Percentiles rank a stretch among this genome's conserved stretches.
Evolutionary conservation across 2,888 invertebrate genomes (phyloP).

Genomic region (Acronicta leporina): DNA sequence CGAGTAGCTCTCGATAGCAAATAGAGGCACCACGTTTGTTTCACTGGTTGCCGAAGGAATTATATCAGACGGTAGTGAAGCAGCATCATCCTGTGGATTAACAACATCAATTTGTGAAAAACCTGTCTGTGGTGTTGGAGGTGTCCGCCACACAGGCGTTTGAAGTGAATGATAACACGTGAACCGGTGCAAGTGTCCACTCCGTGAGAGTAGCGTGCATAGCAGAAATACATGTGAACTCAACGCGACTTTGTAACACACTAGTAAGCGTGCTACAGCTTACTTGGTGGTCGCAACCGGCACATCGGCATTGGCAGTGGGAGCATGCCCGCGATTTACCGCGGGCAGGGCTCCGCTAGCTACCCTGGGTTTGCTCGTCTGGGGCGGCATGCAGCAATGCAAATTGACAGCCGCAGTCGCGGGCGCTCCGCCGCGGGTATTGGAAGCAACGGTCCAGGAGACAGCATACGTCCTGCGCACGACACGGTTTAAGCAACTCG

Average conservation of each 20-base stretch:
- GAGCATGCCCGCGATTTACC: slow-evolving; percentile 83
- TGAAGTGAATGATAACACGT: slow-evolving; percentile 50
- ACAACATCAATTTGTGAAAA: slow-evolving; percentile 44
- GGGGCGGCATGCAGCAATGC: slow-evolving; percentile 96
- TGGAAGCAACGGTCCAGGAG: slow-evolving; percentile 96
- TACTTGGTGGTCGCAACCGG: slow-evolving; percentile 87
- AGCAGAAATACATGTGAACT: slow-evolving; percentile 57
- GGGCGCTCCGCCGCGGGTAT: slow-evolving; percentile 93
- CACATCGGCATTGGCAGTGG: slow-evolving; percentile 85
- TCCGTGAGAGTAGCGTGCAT: slow-evolving; percentile 64
- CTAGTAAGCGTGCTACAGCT: slow-evolving; percentile 82
- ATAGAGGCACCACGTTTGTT: slow-evolving; percentile 43
- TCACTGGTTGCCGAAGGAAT: slow-evolving; percentile 44
- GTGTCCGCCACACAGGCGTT: slow-evolving; percentile 35
- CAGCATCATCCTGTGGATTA: slow-evolving; percentile 46
- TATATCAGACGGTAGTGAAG: slow-evolving; percentile 36
- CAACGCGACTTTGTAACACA: slow-evolving; percentile 69
- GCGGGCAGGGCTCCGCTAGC: slow-evolving; percentile 89
- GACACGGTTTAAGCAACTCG: slow-evolving; percentile 82
- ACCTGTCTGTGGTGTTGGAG: slow-evolving; percentile 32
- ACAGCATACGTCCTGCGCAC: slow-evolving; percentile 94
- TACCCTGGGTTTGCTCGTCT: slow-evolving; percentile 88
- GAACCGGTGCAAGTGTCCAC: slow-evolving; percentile 58
- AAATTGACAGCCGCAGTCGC: slow-evolving; percentile 97
- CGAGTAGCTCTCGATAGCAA: slow-evolving; percentile 42